phyloP scores from a whole-genome alignment of 2,113 vertebrate species.

The Sterna hirundo region DNA sequence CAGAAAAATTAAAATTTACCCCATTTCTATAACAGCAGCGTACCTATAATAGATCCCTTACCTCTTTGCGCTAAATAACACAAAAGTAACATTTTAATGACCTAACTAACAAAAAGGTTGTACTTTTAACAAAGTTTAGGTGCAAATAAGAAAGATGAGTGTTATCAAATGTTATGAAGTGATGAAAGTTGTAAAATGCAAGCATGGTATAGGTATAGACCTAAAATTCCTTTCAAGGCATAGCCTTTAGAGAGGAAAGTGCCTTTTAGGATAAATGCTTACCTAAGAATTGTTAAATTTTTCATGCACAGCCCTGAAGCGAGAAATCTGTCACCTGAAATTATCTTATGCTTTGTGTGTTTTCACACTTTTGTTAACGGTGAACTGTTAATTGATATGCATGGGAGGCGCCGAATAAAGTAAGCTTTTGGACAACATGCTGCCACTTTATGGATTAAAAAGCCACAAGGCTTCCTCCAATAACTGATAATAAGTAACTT shows the following conservation, averaged over 20 bases:
- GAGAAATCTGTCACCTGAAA: constrained; percentile 32
- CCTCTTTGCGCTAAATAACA: not conserved
- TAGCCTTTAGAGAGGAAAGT: not conserved
- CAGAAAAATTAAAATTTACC: not conserved
- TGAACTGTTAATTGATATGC: constrained; percentile 37
- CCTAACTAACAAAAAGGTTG: not conserved
- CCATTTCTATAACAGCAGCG: not conserved
- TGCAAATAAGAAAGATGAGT: not conserved
- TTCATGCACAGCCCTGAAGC: constrained; percentile 30
- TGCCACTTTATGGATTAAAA: not conserved
- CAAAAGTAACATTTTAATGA: not conserved
- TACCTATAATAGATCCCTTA: not conserved
- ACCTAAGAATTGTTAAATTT: constrained; percentile 57
- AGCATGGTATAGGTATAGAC: not conserved
- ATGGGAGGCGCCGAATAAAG: not conserved
- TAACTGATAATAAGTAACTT: not conserved
- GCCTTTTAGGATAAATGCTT: constrained; percentile 46
- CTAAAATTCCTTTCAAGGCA: not conserved
- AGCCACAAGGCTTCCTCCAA: not conserved
- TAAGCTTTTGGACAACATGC: not conserved
- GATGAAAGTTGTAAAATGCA: not conserved
- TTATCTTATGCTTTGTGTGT: constrained; percentile 51
- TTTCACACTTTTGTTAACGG: constrained; percentile 41
- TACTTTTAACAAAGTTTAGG: not conserved
- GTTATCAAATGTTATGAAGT: not conserved